Evolutionary conservation across 2,113 vertebrate species (phyloP).

Genomic region (Sinocyclocheilus maitianheensis): DNA sequence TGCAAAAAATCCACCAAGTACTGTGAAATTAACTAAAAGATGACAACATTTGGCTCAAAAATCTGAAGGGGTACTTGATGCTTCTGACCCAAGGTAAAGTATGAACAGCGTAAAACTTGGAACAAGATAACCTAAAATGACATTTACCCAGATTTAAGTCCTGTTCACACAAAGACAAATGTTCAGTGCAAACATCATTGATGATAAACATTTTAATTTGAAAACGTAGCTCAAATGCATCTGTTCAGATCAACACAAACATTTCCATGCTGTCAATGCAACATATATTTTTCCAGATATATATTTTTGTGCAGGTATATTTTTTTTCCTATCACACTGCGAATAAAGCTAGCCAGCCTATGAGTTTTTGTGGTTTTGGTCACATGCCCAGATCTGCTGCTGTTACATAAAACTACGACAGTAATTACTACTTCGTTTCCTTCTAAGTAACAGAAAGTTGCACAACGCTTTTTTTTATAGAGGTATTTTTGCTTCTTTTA

Average conservation of each 20-base stretch:
- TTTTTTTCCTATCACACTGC: background rate
- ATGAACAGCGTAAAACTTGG: background rate
- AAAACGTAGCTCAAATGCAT: background rate
- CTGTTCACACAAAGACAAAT: background rate
- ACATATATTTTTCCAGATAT: background rate
- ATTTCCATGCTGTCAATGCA: background rate
- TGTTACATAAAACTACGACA: background rate
- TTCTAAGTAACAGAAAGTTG: too few species aligned
- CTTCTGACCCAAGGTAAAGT: background rate
- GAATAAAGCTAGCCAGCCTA: background rate
- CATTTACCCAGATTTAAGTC: background rate
- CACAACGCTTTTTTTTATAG: too few species aligned
- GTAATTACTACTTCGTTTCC: background rate
- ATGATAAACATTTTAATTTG: background rate
- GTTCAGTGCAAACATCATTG: background rate
- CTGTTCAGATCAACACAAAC: background rate
- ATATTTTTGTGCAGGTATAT: background rate
- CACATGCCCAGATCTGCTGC: background rate
- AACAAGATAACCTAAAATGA: background rate
- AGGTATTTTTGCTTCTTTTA: background rate
- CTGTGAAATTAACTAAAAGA: too few species aligned
- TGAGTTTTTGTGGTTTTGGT: background rate
- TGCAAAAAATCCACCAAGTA: too few species aligned
- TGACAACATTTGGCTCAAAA: too few species aligned
- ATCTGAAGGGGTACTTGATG: too few species aligned